phyloP scores from a whole-genome alignment of 2,797 vertebrate genomes.

The Mastacembelus armatus region DNA sequence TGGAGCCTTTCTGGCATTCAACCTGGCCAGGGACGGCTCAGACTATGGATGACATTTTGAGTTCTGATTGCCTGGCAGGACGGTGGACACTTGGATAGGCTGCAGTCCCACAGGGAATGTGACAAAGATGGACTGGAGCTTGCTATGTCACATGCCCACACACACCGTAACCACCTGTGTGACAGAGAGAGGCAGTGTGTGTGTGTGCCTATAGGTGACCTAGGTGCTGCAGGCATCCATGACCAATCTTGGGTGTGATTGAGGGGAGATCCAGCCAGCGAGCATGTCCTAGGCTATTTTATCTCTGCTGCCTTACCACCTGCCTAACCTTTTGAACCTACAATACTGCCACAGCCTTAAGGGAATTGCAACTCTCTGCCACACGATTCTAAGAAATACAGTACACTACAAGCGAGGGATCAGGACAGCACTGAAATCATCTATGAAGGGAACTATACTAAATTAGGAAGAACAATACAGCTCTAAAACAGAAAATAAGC shows the following conservation, averaged over 20 bases:
- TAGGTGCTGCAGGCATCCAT: conserved; percentile 47
- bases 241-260: conserved; percentile 67
- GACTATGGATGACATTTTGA: conserved; percentile 74
- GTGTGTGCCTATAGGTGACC: conserved; percentile 42
- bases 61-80: conserved; percentile 75
- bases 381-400: conserved; percentile 58
- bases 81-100: conserved; percentile 66
- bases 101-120: conserved; percentile 66
- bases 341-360: conserved; percentile 43
- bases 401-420: conserved; percentile 45
- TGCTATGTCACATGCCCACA: conserved; percentile 16
- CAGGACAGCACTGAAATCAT: conserved; percentile 27
- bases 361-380: conserved; percentile 50
- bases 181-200: background rate
- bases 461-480: background rate
- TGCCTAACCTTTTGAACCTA: conserved; percentile 61
- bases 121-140: conserved; percentile 71
- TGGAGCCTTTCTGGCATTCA: conserved; percentile 45
- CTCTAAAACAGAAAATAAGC: background rate
- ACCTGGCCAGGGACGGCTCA: conserved; percentile 51
- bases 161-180: conserved; percentile 13
- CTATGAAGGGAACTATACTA: background rate
- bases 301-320: conserved; percentile 70
- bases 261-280: conserved; percentile 59
- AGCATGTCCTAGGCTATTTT: conserved; percentile 69